Evolutionary conservation across 92 coral and sea anemone species (phyloP).

Genomic region (Metridium senile): DNA sequence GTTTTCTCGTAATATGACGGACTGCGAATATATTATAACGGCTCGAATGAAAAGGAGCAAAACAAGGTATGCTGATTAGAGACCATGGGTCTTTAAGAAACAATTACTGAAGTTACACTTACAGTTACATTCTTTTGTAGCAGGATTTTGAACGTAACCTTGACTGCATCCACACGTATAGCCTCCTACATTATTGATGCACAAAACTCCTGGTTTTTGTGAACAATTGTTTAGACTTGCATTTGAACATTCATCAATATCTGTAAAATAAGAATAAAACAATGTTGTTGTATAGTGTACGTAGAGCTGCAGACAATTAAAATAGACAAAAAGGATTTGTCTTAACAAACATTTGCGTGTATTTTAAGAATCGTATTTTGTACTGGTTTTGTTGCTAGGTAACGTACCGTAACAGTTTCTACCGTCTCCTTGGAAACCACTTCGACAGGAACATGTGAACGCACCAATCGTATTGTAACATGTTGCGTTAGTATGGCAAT

Average conservation of each 20-base stretch:
- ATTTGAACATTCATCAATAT: conserved; percentile 50
- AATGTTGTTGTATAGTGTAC: not conserved
- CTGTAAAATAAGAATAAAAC: conserved; percentile 10
- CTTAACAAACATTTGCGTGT: too few relatives aligned
- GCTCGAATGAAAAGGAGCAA: too few relatives aligned
- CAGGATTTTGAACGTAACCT: conserved; percentile 32
- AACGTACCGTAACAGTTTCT: conserved; percentile 42
- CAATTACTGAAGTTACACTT: not conserved
- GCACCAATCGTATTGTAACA: conserved; percentile 59
- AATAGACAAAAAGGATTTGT: too few relatives aligned
- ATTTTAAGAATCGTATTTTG: too few relatives aligned
- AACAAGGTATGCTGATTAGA: too few relatives aligned
- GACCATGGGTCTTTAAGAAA: too few relatives aligned
- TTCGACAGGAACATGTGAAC: conserved; percentile 42
- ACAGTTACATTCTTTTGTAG: conserved; percentile 28
- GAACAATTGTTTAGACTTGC: conserved; percentile 32
- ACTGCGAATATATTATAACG: too few relatives aligned
- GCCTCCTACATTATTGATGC: conserved; percentile 39
- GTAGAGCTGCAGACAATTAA: not conserved
- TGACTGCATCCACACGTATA: conserved; percentile 43
- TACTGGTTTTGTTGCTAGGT: not conserved
- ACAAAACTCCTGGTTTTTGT: conserved; percentile 38
- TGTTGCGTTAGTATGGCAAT: conserved; percentile 47
- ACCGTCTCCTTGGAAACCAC: conserved; percentile 52
- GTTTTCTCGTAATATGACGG: too few relatives aligned